Percentiles rank a stretch among this genome's conserved stretches.
Evolutionary conservation across 2,797 vertebrate genomes (phyloP).

Genomic region (Sebastes vulpes): DNA sequence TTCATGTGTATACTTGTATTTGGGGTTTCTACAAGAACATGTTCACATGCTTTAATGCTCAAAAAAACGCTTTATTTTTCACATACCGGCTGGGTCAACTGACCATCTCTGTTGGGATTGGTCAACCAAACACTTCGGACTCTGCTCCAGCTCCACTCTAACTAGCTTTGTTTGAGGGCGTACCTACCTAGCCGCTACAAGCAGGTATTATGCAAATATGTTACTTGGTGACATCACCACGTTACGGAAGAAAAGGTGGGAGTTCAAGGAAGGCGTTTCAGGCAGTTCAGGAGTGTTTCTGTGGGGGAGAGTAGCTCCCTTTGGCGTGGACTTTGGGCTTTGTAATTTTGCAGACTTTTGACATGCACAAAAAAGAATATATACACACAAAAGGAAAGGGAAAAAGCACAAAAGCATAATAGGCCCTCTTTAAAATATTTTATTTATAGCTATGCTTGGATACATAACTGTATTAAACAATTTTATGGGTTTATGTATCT

Average conservation of each 20-base stretch:
- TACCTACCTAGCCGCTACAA: not conserved
- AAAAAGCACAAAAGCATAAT: not conserved
- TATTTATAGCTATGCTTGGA: not conserved
- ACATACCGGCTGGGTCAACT: too few species aligned
- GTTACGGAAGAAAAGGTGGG: not conserved
- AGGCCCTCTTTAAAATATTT: not conserved
- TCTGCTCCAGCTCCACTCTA: not conserved
- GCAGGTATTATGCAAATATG: too few species aligned
- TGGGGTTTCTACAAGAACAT: not conserved
- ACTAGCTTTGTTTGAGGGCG: not conserved
- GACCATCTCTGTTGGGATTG: not conserved
- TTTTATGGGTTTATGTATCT: not conserved
- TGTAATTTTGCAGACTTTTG: accelerated
- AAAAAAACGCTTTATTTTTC: not conserved
- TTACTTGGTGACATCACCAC: not conserved
- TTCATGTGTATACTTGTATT: not conserved
- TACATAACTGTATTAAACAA: not conserved
- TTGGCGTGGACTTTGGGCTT: not conserved
- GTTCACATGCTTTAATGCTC: not conserved
- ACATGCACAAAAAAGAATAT: not conserved
- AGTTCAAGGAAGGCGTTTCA: not conserved
- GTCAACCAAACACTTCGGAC: not conserved
- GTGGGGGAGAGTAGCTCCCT: not conserved
- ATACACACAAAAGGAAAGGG: not conserved
- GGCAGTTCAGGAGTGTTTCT: not conserved